Base-by-base conservation (phyloP, 2,113 vertebrate genomes). In the Sturnus vulgaris region DNA sequence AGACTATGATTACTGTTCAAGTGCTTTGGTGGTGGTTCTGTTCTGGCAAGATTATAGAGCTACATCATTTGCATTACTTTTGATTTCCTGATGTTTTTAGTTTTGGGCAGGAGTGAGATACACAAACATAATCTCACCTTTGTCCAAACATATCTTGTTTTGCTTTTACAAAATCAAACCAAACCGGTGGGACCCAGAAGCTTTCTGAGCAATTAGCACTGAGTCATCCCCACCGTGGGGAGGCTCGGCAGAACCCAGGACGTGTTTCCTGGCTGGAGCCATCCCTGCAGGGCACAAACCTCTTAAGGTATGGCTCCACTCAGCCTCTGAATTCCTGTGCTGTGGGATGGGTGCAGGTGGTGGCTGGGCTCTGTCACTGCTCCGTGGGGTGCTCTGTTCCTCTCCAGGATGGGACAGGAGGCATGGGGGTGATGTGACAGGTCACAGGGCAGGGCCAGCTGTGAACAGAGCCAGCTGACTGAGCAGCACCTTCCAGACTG, bases 51-150 rank as follows among this genome's bases (percentile, higher is more conserved):
- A 39, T 71, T 72, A 50, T 30, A 82, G 44, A 81, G 82, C 50
- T 33, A 66, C 24, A 73, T 76, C 39, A 80, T 94, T 90, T 95
- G 60, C 77, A 70, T 92, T 52, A 64, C 84, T 68, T 91, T 83
- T 88, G 91, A 53, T 92, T 90, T 72, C n/a, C 35, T 40, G 42
- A n/a, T 73, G 49, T 9, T 93, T 93, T 85, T 56, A 15, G 33
- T 25, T 66, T 89, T 79, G 42, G 76, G 78, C 55, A 79, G 87
- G 84, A 95, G 90, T 91, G 78, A 64, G 63, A 22, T 70, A 95
- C 73, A 84, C 57, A 92, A 94, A 93, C 70, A 87, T 4, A 25
- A 49, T 31, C 65, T 78, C 64, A 66, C 49, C 72, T 88, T 88
- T 83, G 47, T 33, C 60, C 87, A 65, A 87, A 82, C 85, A 65